phyloP scores from a whole-genome alignment of 2,888 invertebrate species.

The Adelphocoris suturalis region DNA sequence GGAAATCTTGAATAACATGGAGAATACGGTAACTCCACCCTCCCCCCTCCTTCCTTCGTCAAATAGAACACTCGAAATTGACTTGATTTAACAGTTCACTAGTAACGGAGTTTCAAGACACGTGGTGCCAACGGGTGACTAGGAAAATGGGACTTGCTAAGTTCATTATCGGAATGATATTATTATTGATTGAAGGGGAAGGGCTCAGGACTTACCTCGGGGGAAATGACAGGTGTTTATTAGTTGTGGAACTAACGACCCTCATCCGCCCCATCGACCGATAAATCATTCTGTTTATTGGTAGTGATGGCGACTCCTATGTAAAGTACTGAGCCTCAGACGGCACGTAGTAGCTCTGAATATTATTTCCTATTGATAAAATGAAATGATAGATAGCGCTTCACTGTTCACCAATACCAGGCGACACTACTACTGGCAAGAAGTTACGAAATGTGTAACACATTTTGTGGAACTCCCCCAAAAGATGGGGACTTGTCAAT shows the following conservation, averaged over 20 bases:
- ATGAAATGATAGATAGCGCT: no score
- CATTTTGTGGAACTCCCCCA: no score
- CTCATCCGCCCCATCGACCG: slow-evolving; percentile 41
- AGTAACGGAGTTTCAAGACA: background rate
- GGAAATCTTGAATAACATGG: no score
- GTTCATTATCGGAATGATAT: slow-evolving; percentile 43
- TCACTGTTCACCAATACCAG: no score
- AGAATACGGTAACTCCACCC: no score
- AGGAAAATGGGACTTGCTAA: background rate
- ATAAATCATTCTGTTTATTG: slow-evolving; percentile 60
- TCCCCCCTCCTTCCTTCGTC: background rate
- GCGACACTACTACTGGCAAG: no score
- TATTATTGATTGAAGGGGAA: slow-evolving; percentile 35
- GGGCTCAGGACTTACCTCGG: background rate
- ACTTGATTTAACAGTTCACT: background rate
- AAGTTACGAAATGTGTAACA: no score
- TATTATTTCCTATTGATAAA: no score
- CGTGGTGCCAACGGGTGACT: background rate
- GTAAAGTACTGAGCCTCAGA: no score
- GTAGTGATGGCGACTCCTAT: background rate
- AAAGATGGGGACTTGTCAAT: no score
- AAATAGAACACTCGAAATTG: background rate
- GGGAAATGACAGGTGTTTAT: slow-evolving; percentile 62
- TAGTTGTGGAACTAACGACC: slow-evolving; percentile 64
- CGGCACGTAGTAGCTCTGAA: no score